Percentiles rank a stretch among this genome's conserved stretches.
Conservation (phyloP, 30 jellyfish, hydroid and myxozoan species). For the Hydractinia echinata region DNA sequence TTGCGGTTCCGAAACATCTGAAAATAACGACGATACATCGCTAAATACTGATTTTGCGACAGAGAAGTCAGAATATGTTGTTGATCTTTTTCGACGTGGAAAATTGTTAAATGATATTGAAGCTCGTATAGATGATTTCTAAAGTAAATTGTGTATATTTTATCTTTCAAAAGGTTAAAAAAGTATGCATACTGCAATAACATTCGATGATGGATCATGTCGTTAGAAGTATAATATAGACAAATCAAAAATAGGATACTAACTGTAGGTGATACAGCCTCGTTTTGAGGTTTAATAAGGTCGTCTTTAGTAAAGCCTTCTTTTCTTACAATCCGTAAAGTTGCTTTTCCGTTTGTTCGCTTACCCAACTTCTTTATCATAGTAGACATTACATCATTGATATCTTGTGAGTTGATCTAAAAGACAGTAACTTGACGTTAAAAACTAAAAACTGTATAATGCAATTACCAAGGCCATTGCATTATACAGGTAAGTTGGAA, state of each 20-base stretch:
- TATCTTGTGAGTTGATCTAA: conserved; percentile 69
- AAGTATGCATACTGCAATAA: too few relatives aligned
- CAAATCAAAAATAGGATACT: too few relatives aligned
- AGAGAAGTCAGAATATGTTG: neutral
- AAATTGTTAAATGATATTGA: neutral
- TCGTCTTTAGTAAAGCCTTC: neutral
- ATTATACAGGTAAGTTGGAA: too few relatives aligned
- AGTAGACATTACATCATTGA: conserved; percentile 39
- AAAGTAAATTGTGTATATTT: too few relatives aligned
- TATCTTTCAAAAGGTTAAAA: too few relatives aligned
- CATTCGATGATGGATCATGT: too few relatives aligned
- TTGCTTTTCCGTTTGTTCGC: conserved; percentile 37
- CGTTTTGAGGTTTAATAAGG: neutral
- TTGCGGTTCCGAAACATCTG: neutral
- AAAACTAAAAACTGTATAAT: neutral
- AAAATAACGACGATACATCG: conserved; percentile 11
- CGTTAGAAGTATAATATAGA: too few relatives aligned
- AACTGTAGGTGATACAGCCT: neutral
- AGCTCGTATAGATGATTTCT: too few relatives aligned
- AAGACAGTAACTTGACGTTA: neutral
- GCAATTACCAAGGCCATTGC: too few relatives aligned
- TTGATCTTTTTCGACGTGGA: conserved; percentile 4
- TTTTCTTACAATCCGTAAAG: conserved; percentile 19
- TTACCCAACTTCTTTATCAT: conserved; percentile 46
- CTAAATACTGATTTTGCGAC: neutral